Conservation (phyloP, 2,797 vertebrate species). For the Pachyuromys duprasi region DNA sequence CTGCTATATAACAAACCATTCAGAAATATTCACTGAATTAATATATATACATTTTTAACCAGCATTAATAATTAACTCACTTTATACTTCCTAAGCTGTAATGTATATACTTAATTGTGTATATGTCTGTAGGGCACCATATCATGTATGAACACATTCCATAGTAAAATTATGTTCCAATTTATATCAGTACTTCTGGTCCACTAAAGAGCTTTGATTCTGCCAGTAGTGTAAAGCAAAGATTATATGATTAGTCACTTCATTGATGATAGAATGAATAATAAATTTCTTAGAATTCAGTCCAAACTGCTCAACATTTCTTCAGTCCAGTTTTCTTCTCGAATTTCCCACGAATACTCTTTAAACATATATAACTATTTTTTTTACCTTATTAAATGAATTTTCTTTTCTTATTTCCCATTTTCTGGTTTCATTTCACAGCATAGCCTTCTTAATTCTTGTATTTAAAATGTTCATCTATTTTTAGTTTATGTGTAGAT, state of each 20-base stretch:
- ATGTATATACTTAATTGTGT: background rate
- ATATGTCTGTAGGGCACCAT: background rate
- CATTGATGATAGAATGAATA: background rate
- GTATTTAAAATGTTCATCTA: background rate
- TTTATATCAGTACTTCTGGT: background rate
- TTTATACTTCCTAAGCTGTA: background rate
- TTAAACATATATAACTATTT: background rate
- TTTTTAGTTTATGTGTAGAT: background rate
- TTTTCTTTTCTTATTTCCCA: background rate
- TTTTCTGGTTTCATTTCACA: background rate
- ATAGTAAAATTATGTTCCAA: background rate
- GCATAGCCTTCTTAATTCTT: background rate
- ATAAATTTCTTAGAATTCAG: background rate
- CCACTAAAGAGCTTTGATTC: background rate
- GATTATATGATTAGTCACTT: background rate
- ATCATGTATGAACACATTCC: background rate
- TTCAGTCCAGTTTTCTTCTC: background rate
- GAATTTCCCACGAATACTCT: background rate
- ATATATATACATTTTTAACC: background rate
- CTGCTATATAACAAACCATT: background rate
- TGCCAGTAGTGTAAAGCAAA: background rate
- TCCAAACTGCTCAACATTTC: background rate
- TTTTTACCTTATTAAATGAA: background rate
- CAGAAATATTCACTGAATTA: background rate
- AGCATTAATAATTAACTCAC: background rate